Evolutionary conservation across 2,888 invertebrate species (phyloP).

Genomic region (Rhorus exstirpatorius): DNA sequence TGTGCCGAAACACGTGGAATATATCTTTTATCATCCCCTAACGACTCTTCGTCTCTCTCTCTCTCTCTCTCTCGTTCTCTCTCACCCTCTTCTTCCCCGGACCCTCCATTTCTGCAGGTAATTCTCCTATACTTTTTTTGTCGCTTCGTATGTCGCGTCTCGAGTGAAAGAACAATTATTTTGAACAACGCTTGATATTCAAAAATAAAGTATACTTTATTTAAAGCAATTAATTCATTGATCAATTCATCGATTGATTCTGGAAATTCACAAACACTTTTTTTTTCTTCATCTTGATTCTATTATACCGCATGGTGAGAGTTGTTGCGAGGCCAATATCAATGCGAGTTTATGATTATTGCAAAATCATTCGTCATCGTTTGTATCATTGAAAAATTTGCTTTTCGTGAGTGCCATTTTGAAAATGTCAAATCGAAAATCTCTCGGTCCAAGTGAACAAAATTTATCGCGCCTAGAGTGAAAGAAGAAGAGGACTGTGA

Average conservation of each 20-base stretch:
- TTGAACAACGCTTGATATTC: neutral
- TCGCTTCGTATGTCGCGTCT: neutral
- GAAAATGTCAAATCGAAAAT: slow-evolving; percentile 2
- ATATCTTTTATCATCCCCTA: slow-evolving; percentile 61
- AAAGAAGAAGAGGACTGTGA: slow-evolving; percentile 20
- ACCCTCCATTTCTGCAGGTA: neutral
- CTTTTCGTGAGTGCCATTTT: neutral
- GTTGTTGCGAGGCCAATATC: too few relatives aligned
- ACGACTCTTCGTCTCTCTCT: slow-evolving; percentile 40
- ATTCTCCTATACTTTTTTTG: neutral
- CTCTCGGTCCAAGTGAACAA: neutral
- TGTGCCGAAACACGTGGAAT: slow-evolving; percentile 31
- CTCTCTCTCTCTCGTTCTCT: slow-evolving; percentile 4
- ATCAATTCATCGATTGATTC: too few relatives aligned
- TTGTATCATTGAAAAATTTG: neutral
- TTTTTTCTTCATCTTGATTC: too few relatives aligned
- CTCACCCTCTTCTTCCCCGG: neutral
- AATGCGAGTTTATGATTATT: too few relatives aligned
- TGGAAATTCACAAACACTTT: too few relatives aligned
- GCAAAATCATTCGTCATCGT: neutral
- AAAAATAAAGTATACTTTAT: too few relatives aligned
- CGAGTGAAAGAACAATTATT: neutral
- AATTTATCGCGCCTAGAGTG: neutral
- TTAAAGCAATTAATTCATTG: too few relatives aligned
- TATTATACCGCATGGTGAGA: too few relatives aligned